Percentiles rank a stretch among this genome's conserved stretches.
Evolutionary conservation across 2,797 vertebrate genomes (phyloP).

Genomic region (Rhinichthys osculus): DNA sequence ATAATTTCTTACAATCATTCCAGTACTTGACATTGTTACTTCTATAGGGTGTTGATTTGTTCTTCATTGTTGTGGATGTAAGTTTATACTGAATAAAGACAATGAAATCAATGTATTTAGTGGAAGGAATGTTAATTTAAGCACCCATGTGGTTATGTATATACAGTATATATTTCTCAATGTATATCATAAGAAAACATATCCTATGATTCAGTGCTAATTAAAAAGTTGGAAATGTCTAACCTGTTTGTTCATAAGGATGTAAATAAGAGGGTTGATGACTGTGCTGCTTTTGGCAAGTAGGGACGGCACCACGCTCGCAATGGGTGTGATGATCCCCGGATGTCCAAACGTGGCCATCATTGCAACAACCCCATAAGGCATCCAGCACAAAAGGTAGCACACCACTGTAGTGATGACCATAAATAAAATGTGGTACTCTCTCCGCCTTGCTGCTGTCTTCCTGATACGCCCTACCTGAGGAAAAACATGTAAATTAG

Average conservation of each 20-base stretch:
- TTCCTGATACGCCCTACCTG: constrained; percentile 79
- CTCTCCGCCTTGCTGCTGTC: constrained; percentile 72
- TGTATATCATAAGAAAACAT: not conserved
- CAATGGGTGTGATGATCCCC: constrained; percentile 72
- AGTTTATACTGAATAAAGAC: not conserved
- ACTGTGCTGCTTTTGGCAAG: constrained; percentile 83
- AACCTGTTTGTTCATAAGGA: constrained; percentile 84
- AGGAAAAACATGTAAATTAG: constrained; percentile 3
- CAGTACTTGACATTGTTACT: not conserved
- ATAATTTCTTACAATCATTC: not conserved
- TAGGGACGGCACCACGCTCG: constrained; percentile 76
- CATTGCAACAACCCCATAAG: constrained; percentile 79
- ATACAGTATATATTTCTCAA: not conserved
- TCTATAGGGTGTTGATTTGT: not conserved
- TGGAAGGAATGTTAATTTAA: not conserved
- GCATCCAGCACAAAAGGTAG: constrained; percentile 81
- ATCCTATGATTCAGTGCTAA: not conserved
- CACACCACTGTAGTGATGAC: constrained; percentile 77
- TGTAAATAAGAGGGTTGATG: constrained; percentile 82
- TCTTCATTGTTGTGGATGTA: not conserved
- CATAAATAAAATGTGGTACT: constrained; percentile 80
- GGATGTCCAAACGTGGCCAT: constrained; percentile 77
- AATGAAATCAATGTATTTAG: not conserved
- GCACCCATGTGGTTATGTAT: not conserved
- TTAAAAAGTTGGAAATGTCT: not conserved